Evolutionary conservation across 2,113 vertebrate species (phyloP), one percentile per base, ranked within the genome.

Genomic region (Steatornis caripensis): DNA sequence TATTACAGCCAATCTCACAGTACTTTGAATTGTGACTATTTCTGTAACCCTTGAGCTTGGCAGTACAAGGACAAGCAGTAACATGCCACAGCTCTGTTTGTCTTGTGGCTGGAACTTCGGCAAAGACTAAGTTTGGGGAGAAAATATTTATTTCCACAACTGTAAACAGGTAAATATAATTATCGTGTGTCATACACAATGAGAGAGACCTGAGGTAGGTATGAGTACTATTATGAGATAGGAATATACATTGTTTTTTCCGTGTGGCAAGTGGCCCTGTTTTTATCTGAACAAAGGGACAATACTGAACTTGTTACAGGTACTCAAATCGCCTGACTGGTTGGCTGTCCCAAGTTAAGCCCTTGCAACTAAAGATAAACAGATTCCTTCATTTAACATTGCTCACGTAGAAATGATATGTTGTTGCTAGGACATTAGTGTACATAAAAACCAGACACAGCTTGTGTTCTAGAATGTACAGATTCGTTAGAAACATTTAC

Each of bases 311-410:
- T 90, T n/a, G 36, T 39, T 37, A 22, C 37, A 37, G 22, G 11
- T 6, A 55, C 68, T 71, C 11, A 23, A 58, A n/a, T 65, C 5
- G 18, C 48, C 88, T 72, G 85, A 17, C 66, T 36, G 64, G 9
- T 29, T 60, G 74, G 23, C 43, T 90, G 91, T 66, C 93, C 88
- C 83, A 82, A 10, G 41, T 62, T 89, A 92, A 86, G 88, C 80
- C 61, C 65, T 14, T 75, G 45, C 54, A 74, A 54, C 84, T 87
- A 78, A 96, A 95, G 90, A 82, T 84, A 96, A 97, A 94, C 85
- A 61, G 77, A 78, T 93, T 71, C 93, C 54, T 85, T 70, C 71
- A 65, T 69, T 88, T 94, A 91, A 46, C 37, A 94, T 58, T 49
- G 84, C 71, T 66, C 61, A 58, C 11, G 39, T 46, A 84, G 65